A percentile compares a stretch with the other conserved stretches of the same genome.
Conservation (phyloP, 2,113 vertebrate species). For the Etheostoma cragini region DNA sequence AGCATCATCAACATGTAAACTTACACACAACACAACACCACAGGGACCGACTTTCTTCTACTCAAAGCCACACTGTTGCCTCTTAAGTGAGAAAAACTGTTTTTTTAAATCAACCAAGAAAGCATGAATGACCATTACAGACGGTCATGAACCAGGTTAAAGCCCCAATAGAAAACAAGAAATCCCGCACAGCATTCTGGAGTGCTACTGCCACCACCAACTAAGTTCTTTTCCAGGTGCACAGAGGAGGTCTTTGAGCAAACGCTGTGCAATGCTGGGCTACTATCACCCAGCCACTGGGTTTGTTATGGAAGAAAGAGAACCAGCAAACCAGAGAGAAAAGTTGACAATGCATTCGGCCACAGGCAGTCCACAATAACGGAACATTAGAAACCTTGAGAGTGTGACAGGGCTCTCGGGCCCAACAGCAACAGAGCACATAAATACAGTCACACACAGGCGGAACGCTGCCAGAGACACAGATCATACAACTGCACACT, state of each 20-base stretch:
- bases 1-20: constrained; percentile 46
- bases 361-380: constrained; percentile 63
- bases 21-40: constrained; percentile 47
- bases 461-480: constrained; percentile 47
- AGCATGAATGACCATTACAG: constrained; percentile 4
- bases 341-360: constrained; percentile 74
- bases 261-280: background rate
- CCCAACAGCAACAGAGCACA: constrained; percentile 49
- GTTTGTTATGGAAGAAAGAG: constrained; percentile 59
- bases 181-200: constrained; percentile 2
- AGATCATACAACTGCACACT: constrained; percentile 59
- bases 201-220: constrained; percentile 36
- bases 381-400: constrained; percentile 52
- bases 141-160: background rate
- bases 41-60: constrained; percentile 30
- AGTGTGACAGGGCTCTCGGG: constrained; percentile 23
- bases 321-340: constrained; percentile 60
- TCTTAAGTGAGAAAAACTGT: background rate
- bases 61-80: constrained; percentile 39
- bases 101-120: constrained; percentile 6
- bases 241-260: constrained; percentile 12
- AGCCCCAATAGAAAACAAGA: constrained; percentile 2
- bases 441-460: constrained; percentile 32
- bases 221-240: constrained; percentile 4
- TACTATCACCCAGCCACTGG: background rate